Base-by-base conservation (phyloP, 2,113 vertebrate genomes). In the Pipa parva region DNA sequence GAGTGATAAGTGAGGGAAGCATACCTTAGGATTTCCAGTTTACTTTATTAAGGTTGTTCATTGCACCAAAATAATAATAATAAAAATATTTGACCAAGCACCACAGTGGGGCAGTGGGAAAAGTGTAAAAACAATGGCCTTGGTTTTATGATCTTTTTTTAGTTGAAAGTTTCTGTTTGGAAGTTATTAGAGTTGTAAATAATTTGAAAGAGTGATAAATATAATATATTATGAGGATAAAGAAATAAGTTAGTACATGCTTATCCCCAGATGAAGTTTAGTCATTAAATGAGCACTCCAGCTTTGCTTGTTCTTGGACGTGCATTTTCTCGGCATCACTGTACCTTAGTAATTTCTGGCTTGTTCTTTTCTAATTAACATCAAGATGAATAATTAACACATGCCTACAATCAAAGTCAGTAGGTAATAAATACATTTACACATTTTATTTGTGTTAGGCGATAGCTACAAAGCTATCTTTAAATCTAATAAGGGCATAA, bases 381-480 rank as follows among this genome's bases (percentile, higher is more conserved):
- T 69, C 20, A 61, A 54, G 58, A 45, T 61, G 66, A 70, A 51
- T 61, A 70, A 45, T 70, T 61, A 61, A 54, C 66, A 70, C 48
- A 52, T 70, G 48, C 48, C 49, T 70, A 54, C 57, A 52, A 51
- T 50, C 20, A 52, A 31, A 42, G 18, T 22, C 24, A 24, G 22
- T 31, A 61, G 49, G 58, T 54, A 70, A 54, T 45, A 61, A 39
- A 20, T 39, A 22, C n/a, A 50, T 59, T 59, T 50, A 42, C 56
- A 59, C 55, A 51, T 59, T 59, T 28, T 27, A 15, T 49, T 51
- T 45, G 3, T 26, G 36, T 59, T 67, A 25, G 45, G 33, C 37
- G 29, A 6, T 3, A 18, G 13, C 29, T 28, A 22, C 9, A 51
- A 51, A 39, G 21, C 51, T 15, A 15, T 17, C 2, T 18, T 42